phyloP scores from a whole-genome alignment of 37 sponge, comb jelly and placozoan species.

The Diacarnus erythraeanus region DNA sequence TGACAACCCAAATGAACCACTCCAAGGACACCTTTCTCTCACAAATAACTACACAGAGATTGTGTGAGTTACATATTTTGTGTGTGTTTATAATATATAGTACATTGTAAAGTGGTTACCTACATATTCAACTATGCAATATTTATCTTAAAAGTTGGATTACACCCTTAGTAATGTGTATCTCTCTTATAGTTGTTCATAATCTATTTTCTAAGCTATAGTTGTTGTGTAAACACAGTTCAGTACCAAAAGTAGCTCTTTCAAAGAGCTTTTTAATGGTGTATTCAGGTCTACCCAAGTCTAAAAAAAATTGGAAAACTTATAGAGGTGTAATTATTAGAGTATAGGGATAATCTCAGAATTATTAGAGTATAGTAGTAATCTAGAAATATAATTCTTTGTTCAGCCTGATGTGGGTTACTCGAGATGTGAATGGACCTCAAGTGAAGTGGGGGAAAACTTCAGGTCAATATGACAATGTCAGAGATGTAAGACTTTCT shows the following conservation, averaged over 20 bases:
- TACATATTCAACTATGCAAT: background rate
- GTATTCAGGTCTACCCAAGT: too few species aligned
- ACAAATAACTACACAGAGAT: slow-evolving; percentile 45
- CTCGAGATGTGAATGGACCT: slow-evolving; percentile 39
- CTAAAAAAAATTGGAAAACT: too few species aligned
- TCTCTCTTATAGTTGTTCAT: too few species aligned
- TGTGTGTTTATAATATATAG: background rate
- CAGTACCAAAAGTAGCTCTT: too few species aligned
- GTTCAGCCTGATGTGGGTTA: slow-evolving; percentile 66
- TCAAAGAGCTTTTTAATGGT: too few species aligned
- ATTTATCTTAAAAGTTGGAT: background rate
- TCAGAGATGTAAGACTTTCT: slow-evolving; percentile 7
- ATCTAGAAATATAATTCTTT: background rate
- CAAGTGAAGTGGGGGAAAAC: slow-evolving; percentile 48
- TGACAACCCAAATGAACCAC: slow-evolving; percentile 63
- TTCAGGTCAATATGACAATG: slow-evolving; percentile 4
- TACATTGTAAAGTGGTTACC: too few species aligned
- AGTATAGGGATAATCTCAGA: background rate
- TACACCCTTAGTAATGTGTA: background rate
- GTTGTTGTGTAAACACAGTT: too few species aligned
- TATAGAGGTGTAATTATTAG: background rate
- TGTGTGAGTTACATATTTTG: slow-evolving; percentile 26
- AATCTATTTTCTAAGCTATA: too few species aligned
- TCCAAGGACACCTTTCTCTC: slow-evolving; percentile 64
- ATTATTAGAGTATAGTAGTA: too few species aligned